Percentiles rank a stretch among this genome's conserved stretches.
These are phyloP conservation scores for Zaprionus capensis DNA, from an alignment of 1,140 invertebrate genomes.

Conservation along the genomic window DNA sequence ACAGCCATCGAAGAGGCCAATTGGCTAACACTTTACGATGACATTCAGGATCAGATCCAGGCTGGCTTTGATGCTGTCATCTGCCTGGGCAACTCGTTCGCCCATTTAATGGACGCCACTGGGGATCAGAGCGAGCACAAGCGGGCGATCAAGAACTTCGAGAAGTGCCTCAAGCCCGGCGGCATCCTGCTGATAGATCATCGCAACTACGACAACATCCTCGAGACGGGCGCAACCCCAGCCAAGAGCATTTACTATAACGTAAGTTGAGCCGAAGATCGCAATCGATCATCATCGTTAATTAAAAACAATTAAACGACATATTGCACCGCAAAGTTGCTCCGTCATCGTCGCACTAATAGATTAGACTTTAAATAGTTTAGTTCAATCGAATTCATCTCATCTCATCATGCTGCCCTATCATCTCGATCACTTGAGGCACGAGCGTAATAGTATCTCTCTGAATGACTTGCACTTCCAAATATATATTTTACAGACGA, in stretches of 20 bases:
- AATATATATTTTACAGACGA: conserved; percentile 87
- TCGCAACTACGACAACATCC: conserved; percentile 93
- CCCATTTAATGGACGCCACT: conserved; percentile 91
- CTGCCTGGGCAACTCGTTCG: conserved; percentile 95
- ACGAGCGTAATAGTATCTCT: conserved; percentile 18
- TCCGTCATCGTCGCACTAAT: conserved; percentile 55
- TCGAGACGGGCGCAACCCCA: conserved; percentile 89
- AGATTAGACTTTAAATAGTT: conserved; percentile 24
- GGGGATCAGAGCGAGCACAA: conserved; percentile 92
- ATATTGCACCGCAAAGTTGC: conserved; percentile 34
- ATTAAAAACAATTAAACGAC: conserved; percentile 68
- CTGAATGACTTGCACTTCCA: conserved; percentile 51
- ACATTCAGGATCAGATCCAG: conserved; percentile 87
- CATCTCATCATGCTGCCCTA: background rate
- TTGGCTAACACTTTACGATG: conserved; percentile 90
- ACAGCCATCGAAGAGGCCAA: conserved; percentile 93
- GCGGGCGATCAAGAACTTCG: conserved; percentile 91
- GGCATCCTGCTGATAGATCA: conserved; percentile 94
- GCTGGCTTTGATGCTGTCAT: conserved; percentile 92
- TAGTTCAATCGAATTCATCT: conserved; percentile 11
- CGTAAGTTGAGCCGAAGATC: conserved; percentile 86
- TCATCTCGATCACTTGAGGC: conserved; percentile 25
- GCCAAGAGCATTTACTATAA: conserved; percentile 94
- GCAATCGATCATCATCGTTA: conserved; percentile 21
- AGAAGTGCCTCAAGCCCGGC: conserved; percentile 92